Conservation (phyloP, 1,140 invertebrate species). For the Brachionus sp. region DNA sequence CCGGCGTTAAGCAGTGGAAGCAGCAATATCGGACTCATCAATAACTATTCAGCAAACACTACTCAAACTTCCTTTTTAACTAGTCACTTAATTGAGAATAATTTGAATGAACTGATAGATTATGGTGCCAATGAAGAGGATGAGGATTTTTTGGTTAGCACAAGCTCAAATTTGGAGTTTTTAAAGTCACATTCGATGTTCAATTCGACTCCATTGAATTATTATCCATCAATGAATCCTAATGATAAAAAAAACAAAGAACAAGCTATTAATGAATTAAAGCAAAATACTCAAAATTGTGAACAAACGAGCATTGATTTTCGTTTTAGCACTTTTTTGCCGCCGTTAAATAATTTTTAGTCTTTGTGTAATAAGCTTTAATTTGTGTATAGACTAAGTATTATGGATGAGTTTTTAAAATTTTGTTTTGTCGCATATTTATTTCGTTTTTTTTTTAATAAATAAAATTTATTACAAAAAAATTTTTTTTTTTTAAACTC, state of each 20-base stretch:
- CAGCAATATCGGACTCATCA: background rate
- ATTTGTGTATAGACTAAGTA: conserved; percentile 19
- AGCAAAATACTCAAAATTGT: background rate
- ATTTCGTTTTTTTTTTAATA: conserved; percentile 14
- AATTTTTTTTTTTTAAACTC: background rate
- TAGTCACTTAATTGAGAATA: conserved; percentile 6
- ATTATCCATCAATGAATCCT: conserved; percentile 27
- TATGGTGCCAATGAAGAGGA: background rate
- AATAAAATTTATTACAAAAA: background rate
- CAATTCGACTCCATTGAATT: conserved; percentile 38
- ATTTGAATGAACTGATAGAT: conserved; percentile 14
- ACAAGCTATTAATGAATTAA: background rate
- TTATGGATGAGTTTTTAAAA: conserved; percentile 9
- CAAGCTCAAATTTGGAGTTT: conserved; percentile 33
- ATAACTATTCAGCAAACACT: conserved; percentile 22
- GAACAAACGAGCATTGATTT: conserved; percentile 5
- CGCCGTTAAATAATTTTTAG: conserved; percentile 28
- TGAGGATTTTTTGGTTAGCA: conserved; percentile 34
- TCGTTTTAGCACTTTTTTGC: conserved; percentile 37
- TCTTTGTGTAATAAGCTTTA: background rate
- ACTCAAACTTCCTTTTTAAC: conserved; percentile 31
- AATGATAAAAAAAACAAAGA: background rate
- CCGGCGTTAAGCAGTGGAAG: conserved; percentile 42
- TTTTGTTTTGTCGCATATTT: conserved; percentile 21
- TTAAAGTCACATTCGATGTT: conserved; percentile 40